A percentile compares a stretch with the other conserved stretches of the same genome.
phyloP scores from a whole-genome alignment of 2,797 vertebrate species.

The Thalassophryne amazonica region DNA sequence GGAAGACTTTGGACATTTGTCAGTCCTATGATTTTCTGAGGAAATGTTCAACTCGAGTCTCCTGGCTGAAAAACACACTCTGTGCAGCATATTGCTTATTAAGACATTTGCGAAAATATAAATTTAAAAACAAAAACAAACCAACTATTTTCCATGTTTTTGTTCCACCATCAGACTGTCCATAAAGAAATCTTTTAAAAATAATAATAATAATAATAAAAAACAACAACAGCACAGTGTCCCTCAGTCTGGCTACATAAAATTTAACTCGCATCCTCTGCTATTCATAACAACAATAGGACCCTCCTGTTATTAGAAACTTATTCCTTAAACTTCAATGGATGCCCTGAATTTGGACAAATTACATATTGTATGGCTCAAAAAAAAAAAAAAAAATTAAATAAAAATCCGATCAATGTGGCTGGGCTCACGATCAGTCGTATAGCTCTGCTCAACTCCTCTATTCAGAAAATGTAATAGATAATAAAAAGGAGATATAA shows the following conservation, averaged over 20 bases:
- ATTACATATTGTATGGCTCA: neutral
- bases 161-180: slow-evolving; percentile 51
- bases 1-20: too few species aligned
- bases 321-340: slow-evolving; percentile 2
- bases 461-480: slow-evolving; percentile 10
- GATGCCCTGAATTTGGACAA: slow-evolving; percentile 46
- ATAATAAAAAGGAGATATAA: neutral
- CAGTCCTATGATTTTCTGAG: too few species aligned
- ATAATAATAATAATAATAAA: neutral
- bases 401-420: slow-evolving; percentile 11
- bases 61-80: slow-evolving; percentile 73
- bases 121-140: slow-evolving; percentile 71
- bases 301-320: slow-evolving; percentile 10
- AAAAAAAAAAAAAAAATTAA: too few species aligned
- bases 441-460: slow-evolving; percentile 15
- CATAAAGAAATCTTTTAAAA: slow-evolving; percentile 53
- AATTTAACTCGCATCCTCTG: slow-evolving; percentile 29
- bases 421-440: slow-evolving; percentile 19
- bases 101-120: slow-evolving; percentile 79
- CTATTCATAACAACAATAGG: slow-evolving; percentile 25
- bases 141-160: slow-evolving; percentile 65
- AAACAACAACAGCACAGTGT: slow-evolving; percentile 66
- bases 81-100: slow-evolving; percentile 83
- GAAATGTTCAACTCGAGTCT: too few species aligned
- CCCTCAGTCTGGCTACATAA: slow-evolving; percentile 73